Base-by-base conservation (phyloP, 2,888 invertebrate genomes). In the Rhagonycha fulva region DNA sequence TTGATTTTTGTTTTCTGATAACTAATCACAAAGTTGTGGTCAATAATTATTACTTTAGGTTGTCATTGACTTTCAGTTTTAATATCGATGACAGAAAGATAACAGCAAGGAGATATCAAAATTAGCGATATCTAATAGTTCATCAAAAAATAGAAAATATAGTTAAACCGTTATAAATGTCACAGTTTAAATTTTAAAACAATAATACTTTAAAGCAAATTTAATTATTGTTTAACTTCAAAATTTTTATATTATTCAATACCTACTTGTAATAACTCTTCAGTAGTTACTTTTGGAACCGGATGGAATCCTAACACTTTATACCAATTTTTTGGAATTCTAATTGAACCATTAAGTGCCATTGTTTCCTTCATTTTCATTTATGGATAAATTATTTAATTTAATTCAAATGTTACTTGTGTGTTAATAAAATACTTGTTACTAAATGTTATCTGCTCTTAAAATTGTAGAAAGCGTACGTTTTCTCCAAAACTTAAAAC, bases 321-420 rank as follows among this genome's bases (percentile, higher is more conserved):
- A 68, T 86, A 87, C 89, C 89, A 89, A 78, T 88, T 87, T 75
- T 88, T 87, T 68, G 87, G 86, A 78, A 87, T 84, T 75, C 83
- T 84, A 19, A 87, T 75, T n/a, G 87, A 86, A 73, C 86, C 86
- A 81, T 84, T 83, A 47, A 86, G 76, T 63, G 85, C 82, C 82
- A 86, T 83, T 74, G 82, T 82, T 75, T 81, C 81, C 62, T 80
- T 81, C 76, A 76, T 71, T 68, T 30, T 72, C 3, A 23, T 9
- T 32, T 5, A n/a, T 47, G 7, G n/a, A n/a, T 47, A n/a, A n/a
- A 5, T 47, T 12, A n/a, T 47, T 47, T 47, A 47, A 2, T 47
- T n/a, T 7, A 9, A 47, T n/a, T n/a, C n/a, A 5, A 47, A 47
- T 47, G n/a, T 32, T 12, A 32, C 12, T 32, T 32, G 32, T 12